Base-by-base conservation (phyloP, 2,888 invertebrate species). In the Sphinx pinastri region DNA sequence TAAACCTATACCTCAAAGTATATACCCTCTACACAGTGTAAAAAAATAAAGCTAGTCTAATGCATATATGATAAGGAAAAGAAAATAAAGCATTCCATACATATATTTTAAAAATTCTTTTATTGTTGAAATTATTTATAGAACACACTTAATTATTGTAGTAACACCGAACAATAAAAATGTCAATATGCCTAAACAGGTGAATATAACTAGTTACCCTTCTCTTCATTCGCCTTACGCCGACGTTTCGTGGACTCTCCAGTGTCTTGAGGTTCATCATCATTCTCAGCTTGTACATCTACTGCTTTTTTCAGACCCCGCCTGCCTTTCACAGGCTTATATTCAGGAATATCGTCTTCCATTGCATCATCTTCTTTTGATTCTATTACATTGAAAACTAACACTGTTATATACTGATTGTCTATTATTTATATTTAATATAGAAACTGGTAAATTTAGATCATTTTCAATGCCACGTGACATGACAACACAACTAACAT, bases 151-250 rank as follows among this genome's bases (percentile, higher is more conserved):
- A 88, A 88, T 84, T 38, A 38, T 38, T 77, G 85, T 87, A 85
- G 80, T 84, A 86, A 86, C 83, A 85, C 75, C 80, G 85, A 88
- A 88, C 86, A 90, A 85, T 84, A 80, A 73, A 80, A 74, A 77
- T 77, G 84, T 89, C 85, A 83, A 82, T 78, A 76, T 78, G 74
- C 79, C 79, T 77, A 81, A 82, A 85, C 78, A 79, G 79, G 83
- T 82, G 79, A 84, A 85, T 82, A 84, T 79, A 80, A 82, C 84
- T 93, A 93, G 79, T 93, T 93, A 94, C 93, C 93, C 92, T 92
- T 92, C 51, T 93, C 92, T 59, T 92, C 92, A 1, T 84, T 82
- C 47, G 81, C 83, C 77, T 92, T 93, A 78, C 92, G 92, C 75
- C 89, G 85, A 73, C 93, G 88, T 77, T 92, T 92, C 55, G 82